Base-by-base conservation (phyloP, 2,797 vertebrate species). In the Chrysolophus pictus region DNA sequence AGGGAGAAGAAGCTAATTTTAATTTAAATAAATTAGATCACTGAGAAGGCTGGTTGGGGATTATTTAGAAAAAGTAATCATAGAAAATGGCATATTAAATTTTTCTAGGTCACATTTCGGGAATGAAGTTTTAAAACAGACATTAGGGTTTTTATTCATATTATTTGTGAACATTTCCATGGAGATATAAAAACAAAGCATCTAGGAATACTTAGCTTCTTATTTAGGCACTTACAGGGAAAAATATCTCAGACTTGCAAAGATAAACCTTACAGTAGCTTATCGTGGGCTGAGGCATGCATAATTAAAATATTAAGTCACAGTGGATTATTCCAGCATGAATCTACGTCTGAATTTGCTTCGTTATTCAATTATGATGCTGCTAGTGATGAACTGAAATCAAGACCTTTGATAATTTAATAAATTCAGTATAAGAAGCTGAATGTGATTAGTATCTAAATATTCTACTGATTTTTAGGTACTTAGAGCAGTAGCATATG, bases 91-190 rank as follows among this genome's bases (percentile, higher is more conserved):
- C 71, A 76, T 92, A 82, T 76, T 90, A 86, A 69, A 17, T 62
- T 95, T 96, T 96, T 95, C 89, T 95, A 80, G 94, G 95, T 96
- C 96, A 95, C 53, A 63, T 82, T 77, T 88, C 17, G 14, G 68
- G 29, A 93, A 79, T 77, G 81, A 85, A 41, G 51, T 89, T 90
- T 94, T 94, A 91, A 93, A 68, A 11, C 39, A 67, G 17, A 37
- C 37, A 3, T 92, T 87, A 51, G 55, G 67, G 59, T 67, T 60
- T 91, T 91, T 93, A 64, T 84, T 81, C 1, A 0, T 84, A 19
- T 78, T 88, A 79, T 84, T 76, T 91, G 59, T 6, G 31, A 63
- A 67, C 47, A 31, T 41, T 86, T 86, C 59, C 8, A 12, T n/a
- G n/a, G 31, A 95, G 58, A 35, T 70, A 76, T 24, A 79, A 89